Evolutionary conservation across 92 coral and sea anemone species (phyloP), one percentile per base, ranked within the genome.

Genomic region (Bergia puertoricense): DNA sequence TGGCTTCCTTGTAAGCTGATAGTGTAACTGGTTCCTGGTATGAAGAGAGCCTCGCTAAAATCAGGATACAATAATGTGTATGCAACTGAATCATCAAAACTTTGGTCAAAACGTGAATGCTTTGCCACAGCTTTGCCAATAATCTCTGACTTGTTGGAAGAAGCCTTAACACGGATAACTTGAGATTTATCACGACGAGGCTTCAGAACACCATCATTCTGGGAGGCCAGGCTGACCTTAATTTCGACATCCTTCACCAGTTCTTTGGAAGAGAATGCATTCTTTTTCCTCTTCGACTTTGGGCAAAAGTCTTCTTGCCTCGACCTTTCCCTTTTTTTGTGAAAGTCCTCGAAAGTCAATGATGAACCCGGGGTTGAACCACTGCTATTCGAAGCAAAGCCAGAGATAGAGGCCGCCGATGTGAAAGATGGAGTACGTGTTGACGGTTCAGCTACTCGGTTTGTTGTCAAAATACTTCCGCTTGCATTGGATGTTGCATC

Each of bases 11-110:
- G 65, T 91, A 91, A 10, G 91, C 76, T 13, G 80, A 8, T n/a
- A 95, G 81, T 44, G 85, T 22, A 80, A 4, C 72, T 86, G n/a
- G 94, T 94, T 69, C 95, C 94, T 22, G 98, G 98, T 43, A 91
- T 81, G 72, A 80, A 59, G 44, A 66, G 11, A 5, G 90, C 94
- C 84, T 95, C 91, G 10, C 94, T 85, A 51, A 93, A 95, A 81
- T 93, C 94, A 14, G 98, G 98, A 69, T 95, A 95, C 37, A 93
- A 86, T 82, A 95, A 85, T 18, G 76, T 89, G 67, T 92, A 94
- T 22, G 90, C 74, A n/a, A 86, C 79, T 48, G 83, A 42, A 20
- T 88, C 88, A 45, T 90, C 89, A 48, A 93, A 89, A 5, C 85
- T 76, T 39, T 95, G 91, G 54, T 95, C 96, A 85, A 95, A 93